These are phyloP conservation scores for Calephelis nemesis DNA, from an alignment of 1,140 invertebrate species.

Conservation along the genomic window DNA sequence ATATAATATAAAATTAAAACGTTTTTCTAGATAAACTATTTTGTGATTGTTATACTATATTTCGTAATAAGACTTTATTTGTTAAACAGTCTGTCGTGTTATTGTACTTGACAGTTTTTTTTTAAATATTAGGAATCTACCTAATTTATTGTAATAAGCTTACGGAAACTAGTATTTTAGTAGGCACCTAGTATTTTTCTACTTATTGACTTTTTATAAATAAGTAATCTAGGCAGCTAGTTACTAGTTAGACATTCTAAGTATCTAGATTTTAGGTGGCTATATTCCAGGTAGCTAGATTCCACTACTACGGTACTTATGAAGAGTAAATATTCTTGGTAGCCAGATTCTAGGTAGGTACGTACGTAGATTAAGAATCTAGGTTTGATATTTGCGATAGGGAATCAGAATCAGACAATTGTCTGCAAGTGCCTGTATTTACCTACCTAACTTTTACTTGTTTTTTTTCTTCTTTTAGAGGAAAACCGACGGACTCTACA, in stretches of 20 bases:
- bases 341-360: no score
- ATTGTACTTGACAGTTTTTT: slow-evolving; percentile 10
- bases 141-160: not conserved
- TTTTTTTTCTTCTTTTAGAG: not conserved
- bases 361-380: no score
- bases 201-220: not conserved
- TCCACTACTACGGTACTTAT: not conserved
- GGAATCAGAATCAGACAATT: no score
- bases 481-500: not conserved
- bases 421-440: no score
- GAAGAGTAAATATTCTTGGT: no score
- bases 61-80: slow-evolving; percentile 5
- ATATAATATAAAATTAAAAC: slow-evolving; percentile 8
- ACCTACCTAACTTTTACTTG: not conserved
- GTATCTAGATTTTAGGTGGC: not conserved
- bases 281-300: not conserved
- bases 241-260: not conserved
- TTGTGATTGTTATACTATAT: not conserved
- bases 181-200: slow-evolving; percentile 4
- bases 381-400: no score
- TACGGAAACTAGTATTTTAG: not conserved
- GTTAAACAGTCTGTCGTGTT: not conserved
- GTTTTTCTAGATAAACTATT: slow-evolving; percentile 6
- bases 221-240: slow-evolving; percentile 5
- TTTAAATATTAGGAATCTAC: not conserved